Base-by-base conservation (phyloP, 2,888 invertebrate species). In the Theodoxus fluviatilis region DNA sequence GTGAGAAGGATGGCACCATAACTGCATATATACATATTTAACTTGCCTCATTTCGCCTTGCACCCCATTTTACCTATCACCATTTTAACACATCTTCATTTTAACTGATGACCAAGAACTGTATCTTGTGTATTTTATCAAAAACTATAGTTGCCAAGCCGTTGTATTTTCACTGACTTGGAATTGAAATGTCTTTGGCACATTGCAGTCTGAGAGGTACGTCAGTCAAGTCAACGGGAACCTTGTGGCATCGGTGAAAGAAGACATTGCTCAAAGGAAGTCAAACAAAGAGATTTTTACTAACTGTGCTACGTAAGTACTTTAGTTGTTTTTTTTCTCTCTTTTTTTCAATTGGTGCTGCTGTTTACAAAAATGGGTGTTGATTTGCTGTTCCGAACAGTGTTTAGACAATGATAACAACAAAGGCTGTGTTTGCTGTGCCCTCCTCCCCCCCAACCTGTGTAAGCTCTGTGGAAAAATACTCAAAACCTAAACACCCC, bases 251-350 rank as follows among this genome's bases (percentile, higher is more conserved):
- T 90, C 90, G 77, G 92, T 92, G 85, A 91, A 91, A 83, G 91
- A 91, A 78, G 86, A 90, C 78, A 81, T 89, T 78, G 85, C 90
- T 86, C 92, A 92, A 68, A 78, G 79, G 38, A 78, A 78, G 80
- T 94, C 94, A 72, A 92, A 92, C 85, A 95, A 93, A 88, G 97
- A 98, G 87, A 91, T 97, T 82, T 98, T 98, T 90, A 91, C 92
- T 79, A 93, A 94, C 82, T 94, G 96, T 88, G 92, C 85, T 76
- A 86, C 87, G 89, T 89, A 83, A 84, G 86, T 83, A 69, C 61
- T 55, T 47, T n/a, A n/a, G 31, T 6, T 35, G 25, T 37, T n/a
- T 33, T 47, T 6, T 12, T 12, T 43, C 9, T 43, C 43, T 12
- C 9, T 15, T 12, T 9, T 43, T 12, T 12, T 43, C 9, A 43